These are phyloP conservation scores for Priocnemis perturbator DNA, from an alignment of 2,888 invertebrate species.

Conservation along the genomic window DNA sequence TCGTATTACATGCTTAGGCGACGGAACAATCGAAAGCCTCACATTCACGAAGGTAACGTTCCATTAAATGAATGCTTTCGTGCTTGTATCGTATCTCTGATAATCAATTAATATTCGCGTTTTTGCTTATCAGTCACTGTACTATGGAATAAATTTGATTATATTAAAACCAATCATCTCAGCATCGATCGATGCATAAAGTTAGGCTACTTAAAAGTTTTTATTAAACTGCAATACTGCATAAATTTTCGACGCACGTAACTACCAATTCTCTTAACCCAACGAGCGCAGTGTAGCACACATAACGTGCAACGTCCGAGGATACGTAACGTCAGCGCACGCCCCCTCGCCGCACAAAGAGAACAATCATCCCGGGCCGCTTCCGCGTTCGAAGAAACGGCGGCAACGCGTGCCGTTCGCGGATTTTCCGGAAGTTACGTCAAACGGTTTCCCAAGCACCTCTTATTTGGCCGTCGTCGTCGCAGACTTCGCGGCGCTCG, in stretches of 20 bases:
- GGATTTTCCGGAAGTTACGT: slow-evolving; percentile 55
- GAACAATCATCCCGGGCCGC: neutral
- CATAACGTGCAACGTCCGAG: neutral
- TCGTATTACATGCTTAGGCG: slow-evolving; percentile 73
- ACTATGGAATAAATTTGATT: no score
- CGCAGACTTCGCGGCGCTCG: slow-evolving; percentile 8
- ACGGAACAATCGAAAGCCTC: slow-evolving; percentile 66
- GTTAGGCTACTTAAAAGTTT: no score
- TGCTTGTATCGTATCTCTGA: no score
- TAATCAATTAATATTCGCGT: no score
- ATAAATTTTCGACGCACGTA: no score
- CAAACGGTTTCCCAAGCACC: slow-evolving; percentile 43
- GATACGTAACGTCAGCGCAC: neutral
- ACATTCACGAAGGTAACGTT: slow-evolving; percentile 46
- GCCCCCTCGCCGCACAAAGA: neutral
- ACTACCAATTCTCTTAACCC: neutral
- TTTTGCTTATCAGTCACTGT: no score
- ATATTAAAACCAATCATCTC: neutral
- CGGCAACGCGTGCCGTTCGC: neutral
- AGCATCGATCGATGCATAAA: no score
- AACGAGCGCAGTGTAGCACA: neutral
- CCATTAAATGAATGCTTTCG: slow-evolving; percentile 42
- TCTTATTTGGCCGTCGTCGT: neutral
- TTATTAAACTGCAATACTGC: no score
- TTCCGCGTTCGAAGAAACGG: slow-evolving; percentile 7